These are phyloP conservation scores for Coracias cyanogaster DNA, from an alignment of 2,797 vertebrate genomes.

Conservation along the genomic window DNA sequence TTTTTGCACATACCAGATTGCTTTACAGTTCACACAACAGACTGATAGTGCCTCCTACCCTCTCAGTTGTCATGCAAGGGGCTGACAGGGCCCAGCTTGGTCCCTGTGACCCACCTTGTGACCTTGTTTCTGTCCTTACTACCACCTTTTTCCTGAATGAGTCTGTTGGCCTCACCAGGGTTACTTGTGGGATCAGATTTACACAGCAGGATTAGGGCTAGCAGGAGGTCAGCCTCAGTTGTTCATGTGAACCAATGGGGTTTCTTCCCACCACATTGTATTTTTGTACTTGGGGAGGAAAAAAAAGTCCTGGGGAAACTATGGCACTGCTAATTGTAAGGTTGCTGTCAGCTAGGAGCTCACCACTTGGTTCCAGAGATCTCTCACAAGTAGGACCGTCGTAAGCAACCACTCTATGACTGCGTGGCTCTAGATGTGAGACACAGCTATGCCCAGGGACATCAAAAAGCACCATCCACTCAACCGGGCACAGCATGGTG, in stretches of 20 bases:
- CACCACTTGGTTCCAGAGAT: not conserved
- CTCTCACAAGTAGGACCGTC: not conserved
- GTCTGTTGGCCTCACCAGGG: not conserved
- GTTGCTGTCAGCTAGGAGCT: not conserved
- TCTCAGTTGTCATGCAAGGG: not conserved
- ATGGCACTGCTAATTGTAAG: not conserved
- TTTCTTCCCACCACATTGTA: accelerated
- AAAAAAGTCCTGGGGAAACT: not conserved
- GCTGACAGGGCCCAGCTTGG: not conserved
- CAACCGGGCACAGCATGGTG: not conserved
- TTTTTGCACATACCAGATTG: not conserved
- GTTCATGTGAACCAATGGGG: not conserved
- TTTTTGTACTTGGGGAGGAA: not conserved
- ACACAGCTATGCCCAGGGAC: not conserved
- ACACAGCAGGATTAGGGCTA: not conserved
- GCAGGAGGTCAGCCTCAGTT: not conserved
- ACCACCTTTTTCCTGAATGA: not conserved
- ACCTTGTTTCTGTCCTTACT: not conserved
- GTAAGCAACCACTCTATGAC: not conserved
- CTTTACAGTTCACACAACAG: not conserved
- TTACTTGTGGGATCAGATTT: not conserved
- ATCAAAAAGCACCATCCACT: not conserved
- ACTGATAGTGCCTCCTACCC: not conserved
- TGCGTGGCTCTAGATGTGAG: not conserved
- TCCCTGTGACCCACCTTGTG: not conserved